Evolutionary conservation across 1,140 invertebrate species (phyloP).

Genomic region (Ganaspis sp.): DNA sequence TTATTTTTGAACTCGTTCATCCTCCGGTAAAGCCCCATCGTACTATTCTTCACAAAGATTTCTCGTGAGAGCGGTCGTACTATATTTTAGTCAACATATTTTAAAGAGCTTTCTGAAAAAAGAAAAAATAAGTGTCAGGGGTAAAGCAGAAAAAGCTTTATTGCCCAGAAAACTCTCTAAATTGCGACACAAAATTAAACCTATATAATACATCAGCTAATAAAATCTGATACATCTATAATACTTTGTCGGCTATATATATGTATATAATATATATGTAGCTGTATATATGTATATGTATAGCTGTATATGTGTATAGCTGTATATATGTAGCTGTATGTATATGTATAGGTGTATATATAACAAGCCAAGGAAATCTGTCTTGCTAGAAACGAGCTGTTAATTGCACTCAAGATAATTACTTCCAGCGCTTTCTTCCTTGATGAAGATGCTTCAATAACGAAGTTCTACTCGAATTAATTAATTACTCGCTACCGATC

Average conservation of each 20-base stretch:
- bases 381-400: neutral
- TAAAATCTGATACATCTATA: neutral
- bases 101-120: conserved; percentile 14
- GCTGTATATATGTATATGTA: too few relatives aligned
- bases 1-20: conserved; percentile 24
- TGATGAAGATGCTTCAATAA: neutral
- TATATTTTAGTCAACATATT: conserved; percentile 27
- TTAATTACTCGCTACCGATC: neutral
- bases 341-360: too few relatives aligned
- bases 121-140: neutral
- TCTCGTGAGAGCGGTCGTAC: neutral
- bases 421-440: neutral
- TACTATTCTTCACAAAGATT: conserved; percentile 21
- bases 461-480: neutral
- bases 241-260: neutral
- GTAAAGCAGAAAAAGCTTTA: neutral
- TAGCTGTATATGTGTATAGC: too few relatives aligned
- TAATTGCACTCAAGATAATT: conserved; percentile 11
- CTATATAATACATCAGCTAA: neutral
- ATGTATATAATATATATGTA: too few relatives aligned
- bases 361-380: neutral
- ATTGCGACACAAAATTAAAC: neutral
- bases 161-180: neutral
- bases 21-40: neutral
- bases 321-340: too few relatives aligned